Evolutionary conservation across 2,797 vertebrate genomes (phyloP).

Genomic region (Selene dorsalis): DNA sequence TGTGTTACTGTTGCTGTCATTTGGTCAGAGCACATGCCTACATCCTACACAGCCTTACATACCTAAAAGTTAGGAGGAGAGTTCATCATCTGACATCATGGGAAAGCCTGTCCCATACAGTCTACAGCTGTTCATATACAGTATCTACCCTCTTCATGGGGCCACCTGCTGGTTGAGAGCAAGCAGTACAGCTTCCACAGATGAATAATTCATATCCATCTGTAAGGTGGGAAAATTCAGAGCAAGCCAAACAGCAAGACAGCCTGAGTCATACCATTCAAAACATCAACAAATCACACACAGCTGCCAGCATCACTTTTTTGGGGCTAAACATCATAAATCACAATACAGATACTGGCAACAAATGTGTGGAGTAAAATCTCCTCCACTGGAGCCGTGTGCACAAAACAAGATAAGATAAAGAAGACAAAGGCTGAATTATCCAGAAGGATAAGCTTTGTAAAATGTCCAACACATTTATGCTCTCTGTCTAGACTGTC

Average conservation of each 20-base stretch:
- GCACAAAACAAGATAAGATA: constrained; percentile 21
- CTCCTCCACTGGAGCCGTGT: background rate
- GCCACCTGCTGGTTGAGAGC: constrained; percentile 72
- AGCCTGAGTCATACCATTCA: constrained; percentile 38
- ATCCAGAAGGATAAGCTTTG: background rate
- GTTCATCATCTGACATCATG: constrained; percentile 5
- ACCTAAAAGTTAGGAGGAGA: background rate
- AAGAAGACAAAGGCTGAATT: background rate
- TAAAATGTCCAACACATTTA: constrained; percentile 7
- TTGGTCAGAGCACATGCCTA: background rate
- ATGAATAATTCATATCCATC: constrained; percentile 68
- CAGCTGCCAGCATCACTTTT: constrained; percentile 27
- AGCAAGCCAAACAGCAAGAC: constrained; percentile 56
- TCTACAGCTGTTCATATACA: background rate
- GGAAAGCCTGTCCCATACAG: background rate
- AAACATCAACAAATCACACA: constrained; percentile 36
- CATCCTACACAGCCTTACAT: no score
- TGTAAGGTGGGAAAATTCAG: constrained; percentile 50
- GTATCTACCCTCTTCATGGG: constrained; percentile 21
- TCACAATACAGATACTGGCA: constrained; percentile 21
- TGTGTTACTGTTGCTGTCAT: constrained; percentile 20
- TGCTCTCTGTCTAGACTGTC: background rate
- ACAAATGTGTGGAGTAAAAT: constrained; percentile 4
- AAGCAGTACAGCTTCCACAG: constrained; percentile 46
- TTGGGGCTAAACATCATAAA: constrained; percentile 8